A percentile compares a stretch with the other conserved stretches of the same genome.
phyloP scores from a whole-genome alignment of 1,140 invertebrate genomes.

The Chlorops oryzae region DNA sequence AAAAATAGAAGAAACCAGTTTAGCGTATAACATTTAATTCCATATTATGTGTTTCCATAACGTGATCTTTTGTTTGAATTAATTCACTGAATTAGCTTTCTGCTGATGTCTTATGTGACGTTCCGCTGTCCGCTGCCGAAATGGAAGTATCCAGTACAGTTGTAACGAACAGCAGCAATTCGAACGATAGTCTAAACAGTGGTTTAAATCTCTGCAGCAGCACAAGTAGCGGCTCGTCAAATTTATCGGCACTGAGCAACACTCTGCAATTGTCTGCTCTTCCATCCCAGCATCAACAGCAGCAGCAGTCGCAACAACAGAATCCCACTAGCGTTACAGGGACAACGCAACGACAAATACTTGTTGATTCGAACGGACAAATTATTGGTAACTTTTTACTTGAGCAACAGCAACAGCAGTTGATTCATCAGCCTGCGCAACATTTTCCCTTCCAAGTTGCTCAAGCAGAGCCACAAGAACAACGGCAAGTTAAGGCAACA shows the following conservation, averaged over 20 bases:
- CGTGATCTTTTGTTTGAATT: background rate
- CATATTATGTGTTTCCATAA: background rate
- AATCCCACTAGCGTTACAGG: constrained; percentile 12
- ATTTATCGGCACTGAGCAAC: background rate
- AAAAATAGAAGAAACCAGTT: background rate
- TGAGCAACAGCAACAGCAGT: constrained; percentile 13
- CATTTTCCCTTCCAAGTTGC: constrained; percentile 22
- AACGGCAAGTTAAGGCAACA: too few relatives aligned
- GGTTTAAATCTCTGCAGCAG: constrained; percentile 34
- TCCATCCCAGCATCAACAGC: constrained; percentile 18
- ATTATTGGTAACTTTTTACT: constrained; percentile 43
- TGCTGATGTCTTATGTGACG: constrained; percentile 35
- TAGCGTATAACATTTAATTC: too few relatives aligned
- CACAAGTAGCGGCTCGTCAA: constrained; percentile 21
- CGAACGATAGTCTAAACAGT: constrained; percentile 42
- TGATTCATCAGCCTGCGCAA: constrained; percentile 25
- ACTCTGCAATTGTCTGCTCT: constrained; percentile 19
- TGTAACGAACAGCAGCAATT: constrained; percentile 43
- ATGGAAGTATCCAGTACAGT: constrained; percentile 47
- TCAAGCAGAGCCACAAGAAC: constrained; percentile 23
- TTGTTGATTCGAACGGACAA: constrained; percentile 42
- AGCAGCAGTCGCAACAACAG: constrained; percentile 17
- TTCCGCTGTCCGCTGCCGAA: constrained; percentile 43
- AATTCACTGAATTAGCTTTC: constrained; percentile 20
- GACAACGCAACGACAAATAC: constrained; percentile 32